Base-by-base conservation (phyloP, 2,888 invertebrate genomes). In the Cheilosia vulpina region DNA sequence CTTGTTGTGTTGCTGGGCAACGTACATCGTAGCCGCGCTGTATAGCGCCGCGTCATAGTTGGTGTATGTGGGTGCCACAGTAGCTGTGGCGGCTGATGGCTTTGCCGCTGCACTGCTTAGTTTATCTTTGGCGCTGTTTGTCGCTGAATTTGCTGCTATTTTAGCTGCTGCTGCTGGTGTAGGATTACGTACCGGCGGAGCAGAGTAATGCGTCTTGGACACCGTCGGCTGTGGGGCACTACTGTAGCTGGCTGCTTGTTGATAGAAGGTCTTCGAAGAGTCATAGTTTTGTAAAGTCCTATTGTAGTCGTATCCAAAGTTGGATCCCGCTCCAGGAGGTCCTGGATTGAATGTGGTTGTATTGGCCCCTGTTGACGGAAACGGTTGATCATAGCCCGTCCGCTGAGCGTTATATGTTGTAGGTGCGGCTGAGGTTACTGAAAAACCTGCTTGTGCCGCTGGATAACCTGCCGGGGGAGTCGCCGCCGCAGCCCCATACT, bases 1-100 rank as follows among this genome's bases (percentile, higher is more conserved):
- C 90, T 92, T 91, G 91, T 92, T 90, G 89, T 91, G 91, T 92
- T 96, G 96, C 91, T 97, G 97, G 89, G 97, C 97, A 89, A 98
- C 97, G 93, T 97, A 98, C 95, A 97, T 96, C 87, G 97, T 97
- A 88, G 98, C 98, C 88, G 98, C 98, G 93, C 97, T 98, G 93
- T 98, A 98, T 88, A 98, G 94, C 89, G 98, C 98, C 88, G 98
- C 96, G 94, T 98, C 98, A 93, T 98, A 98, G 91, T 97, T 97
- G 90, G 96, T 95, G 93, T 95, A 96, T 88, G 94, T 94, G 89
- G 95, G 95, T 91, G 95, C 94, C 90, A 95, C 94, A 89, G 95
- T 93, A 89, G 94, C 93, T 92, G 93, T 92, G 2, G 89, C 87
- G 69, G 88, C 88, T 76, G 69, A 27, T 9, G 87, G 71, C 24